phyloP scores from a whole-genome alignment of 2,113 vertebrate genomes.

The Corynorhinus townsendii region DNA sequence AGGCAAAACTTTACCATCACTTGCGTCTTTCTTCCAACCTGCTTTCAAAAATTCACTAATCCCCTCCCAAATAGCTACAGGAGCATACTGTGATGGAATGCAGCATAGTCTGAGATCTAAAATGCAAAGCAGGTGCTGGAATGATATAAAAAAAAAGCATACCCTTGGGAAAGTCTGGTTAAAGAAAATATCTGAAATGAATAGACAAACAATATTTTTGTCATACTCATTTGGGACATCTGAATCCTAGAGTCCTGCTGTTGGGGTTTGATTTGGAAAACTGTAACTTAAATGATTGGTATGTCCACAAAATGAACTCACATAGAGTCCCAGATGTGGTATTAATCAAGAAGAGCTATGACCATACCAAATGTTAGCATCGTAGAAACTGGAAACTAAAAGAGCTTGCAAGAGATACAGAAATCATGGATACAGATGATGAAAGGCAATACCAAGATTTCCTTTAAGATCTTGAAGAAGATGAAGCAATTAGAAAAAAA shows the following conservation, averaged over 20 bases:
- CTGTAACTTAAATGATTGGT: constrained; percentile 94
- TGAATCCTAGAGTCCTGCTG: constrained; percentile 95
- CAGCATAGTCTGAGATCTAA: not conserved
- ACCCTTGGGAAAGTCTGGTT: constrained; percentile 94
- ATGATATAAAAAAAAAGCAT: constrained; percentile 82
- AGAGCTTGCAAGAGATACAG: constrained; percentile 88
- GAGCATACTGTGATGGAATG: not conserved
- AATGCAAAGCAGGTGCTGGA: not conserved
- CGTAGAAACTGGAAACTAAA: constrained; percentile 96
- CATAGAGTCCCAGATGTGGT: constrained; percentile 94
- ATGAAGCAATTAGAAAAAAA: constrained; percentile 92
- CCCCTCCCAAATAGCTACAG: not conserved
- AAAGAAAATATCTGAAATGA: constrained; percentile 94
- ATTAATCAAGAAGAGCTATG: constrained; percentile 96
- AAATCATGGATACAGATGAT: constrained; percentile 88
- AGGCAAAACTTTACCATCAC: not conserved
- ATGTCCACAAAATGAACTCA: constrained; percentile 95
- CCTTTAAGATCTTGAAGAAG: constrained; percentile 97
- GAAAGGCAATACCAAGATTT: constrained; percentile 98
- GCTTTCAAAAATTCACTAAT: not conserved
- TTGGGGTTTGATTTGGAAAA: constrained; percentile 96
- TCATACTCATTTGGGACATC: constrained; percentile 92
- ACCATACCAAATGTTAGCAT: constrained; percentile 86
- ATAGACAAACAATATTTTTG: constrained; percentile 94
- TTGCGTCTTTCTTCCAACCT: not conserved